phyloP scores from a whole-genome alignment of 2,797 vertebrate species.

The Squalus acanthias region DNA sequence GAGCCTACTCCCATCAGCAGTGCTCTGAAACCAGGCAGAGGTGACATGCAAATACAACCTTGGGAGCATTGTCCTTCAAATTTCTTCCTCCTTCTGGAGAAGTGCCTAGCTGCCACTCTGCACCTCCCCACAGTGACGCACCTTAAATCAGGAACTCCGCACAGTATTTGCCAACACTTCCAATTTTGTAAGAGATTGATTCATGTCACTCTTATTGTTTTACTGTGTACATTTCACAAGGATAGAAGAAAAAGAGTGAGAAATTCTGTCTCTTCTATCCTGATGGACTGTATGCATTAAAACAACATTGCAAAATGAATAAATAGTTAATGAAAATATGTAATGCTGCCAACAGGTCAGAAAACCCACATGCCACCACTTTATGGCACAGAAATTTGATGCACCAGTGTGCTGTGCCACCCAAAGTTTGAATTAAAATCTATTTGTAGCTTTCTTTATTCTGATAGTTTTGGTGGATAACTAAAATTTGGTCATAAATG shows the following conservation, averaged over 20 bases:
- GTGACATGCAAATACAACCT: neutral
- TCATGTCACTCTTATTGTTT: neutral
- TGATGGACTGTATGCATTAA: neutral
- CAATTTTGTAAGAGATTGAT: too few species aligned
- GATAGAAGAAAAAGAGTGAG: neutral
- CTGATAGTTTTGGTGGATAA: neutral
- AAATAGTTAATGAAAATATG: neutral
- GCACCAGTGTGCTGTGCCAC: neutral
- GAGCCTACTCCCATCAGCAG: neutral
- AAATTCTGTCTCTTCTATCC: neutral
- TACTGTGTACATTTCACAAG: neutral
- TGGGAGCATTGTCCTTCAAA: neutral
- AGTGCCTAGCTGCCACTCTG: too few species aligned
- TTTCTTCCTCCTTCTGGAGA: too few species aligned
- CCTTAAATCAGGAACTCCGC: too few species aligned
- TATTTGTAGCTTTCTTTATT: neutral
- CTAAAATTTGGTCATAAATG: neutral
- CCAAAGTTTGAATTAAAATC: neutral
- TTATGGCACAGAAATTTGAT: neutral
- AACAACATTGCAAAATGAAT: neutral
- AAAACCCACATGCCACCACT: neutral
- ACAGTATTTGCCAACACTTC: too few species aligned
- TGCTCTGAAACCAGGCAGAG: neutral
- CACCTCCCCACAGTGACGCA: too few species aligned
- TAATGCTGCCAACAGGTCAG: neutral